These are phyloP conservation scores for Halictus rubicundus DNA, from an alignment of 1,140 invertebrate genomes.

Conservation along the genomic window DNA sequence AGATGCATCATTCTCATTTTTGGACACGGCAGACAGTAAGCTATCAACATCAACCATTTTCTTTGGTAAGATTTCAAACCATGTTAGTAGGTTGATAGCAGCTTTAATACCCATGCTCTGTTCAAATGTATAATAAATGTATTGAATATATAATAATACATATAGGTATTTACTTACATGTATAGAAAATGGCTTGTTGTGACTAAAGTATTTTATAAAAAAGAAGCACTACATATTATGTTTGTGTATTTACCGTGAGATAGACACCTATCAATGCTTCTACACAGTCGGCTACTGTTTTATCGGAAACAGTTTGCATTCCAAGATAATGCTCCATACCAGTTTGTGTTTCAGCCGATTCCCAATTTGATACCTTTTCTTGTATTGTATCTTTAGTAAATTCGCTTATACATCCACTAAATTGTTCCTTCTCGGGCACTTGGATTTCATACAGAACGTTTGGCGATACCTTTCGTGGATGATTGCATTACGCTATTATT, in stretches of 20 bases:
- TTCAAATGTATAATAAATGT: slow-evolving; percentile 56
- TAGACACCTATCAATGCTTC: slow-evolving; percentile 93
- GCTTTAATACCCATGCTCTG: slow-evolving; percentile 81
- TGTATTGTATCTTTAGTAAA: slow-evolving; percentile 54
- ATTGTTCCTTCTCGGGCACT: slow-evolving; percentile 75
- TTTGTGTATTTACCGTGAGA: slow-evolving; percentile 81
- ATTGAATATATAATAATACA: background rate
- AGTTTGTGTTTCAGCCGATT: slow-evolving; percentile 63
- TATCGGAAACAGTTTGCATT: slow-evolving; percentile 80
- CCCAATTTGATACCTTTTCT: slow-evolving; percentile 64
- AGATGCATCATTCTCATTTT: slow-evolving; percentile 70
- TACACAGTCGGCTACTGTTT: slow-evolving; percentile 90
- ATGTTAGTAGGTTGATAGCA: slow-evolving; percentile 86
- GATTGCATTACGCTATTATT: background rate
- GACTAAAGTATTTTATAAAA: background rate
- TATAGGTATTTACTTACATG: background rate
- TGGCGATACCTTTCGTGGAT: slow-evolving; percentile 67
- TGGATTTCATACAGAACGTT: slow-evolving; percentile 78
- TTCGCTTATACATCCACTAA: slow-evolving; percentile 72
- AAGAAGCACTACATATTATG: background rate
- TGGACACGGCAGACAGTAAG: slow-evolving; percentile 67
- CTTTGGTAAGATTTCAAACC: slow-evolving; percentile 85
- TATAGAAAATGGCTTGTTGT: background rate
- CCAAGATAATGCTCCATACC: slow-evolving; percentile 78
- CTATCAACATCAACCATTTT: slow-evolving; percentile 72